These are phyloP conservation scores for Equus quagga DNA, from an alignment of 2,113 vertebrate genomes.

Conservation along the genomic window DNA sequence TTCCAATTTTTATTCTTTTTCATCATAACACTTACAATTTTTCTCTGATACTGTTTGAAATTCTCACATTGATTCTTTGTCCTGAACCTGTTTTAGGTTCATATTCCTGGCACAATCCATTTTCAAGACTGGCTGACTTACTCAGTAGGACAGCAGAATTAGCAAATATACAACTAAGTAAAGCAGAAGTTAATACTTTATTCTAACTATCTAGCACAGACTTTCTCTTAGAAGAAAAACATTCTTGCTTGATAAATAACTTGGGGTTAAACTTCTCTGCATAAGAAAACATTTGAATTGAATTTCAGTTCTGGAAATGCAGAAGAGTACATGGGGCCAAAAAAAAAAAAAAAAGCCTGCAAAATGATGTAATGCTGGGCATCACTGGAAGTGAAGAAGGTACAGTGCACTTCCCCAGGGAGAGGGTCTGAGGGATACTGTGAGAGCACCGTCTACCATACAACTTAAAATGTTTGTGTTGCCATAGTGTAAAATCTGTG, in stretches of 20 bases:
- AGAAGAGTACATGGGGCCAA: neutral
- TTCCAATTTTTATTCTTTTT: neutral
- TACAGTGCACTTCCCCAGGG: neutral
- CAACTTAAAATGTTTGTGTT: neutral
- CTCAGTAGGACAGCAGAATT: neutral
- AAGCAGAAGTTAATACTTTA: neutral
- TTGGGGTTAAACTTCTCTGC: neutral
- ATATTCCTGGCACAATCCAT: neutral
- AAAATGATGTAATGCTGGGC: neutral
- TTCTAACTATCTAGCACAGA: neutral
- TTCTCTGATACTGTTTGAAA: neutral
- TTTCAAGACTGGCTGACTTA: neutral
- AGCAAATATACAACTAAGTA: neutral
- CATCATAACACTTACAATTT: neutral
- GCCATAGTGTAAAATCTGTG: neutral
- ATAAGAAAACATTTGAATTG: neutral
- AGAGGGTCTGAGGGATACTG: neutral
- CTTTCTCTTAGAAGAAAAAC: neutral
- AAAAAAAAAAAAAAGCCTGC: too few species aligned
- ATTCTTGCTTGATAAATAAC: neutral
- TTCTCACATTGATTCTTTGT: neutral
- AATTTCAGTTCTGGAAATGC: neutral
- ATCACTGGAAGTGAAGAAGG: too few species aligned
- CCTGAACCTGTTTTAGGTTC: neutral
- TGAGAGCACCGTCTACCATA: rapidly evolving